A percentile compares a stretch with the other conserved stretches of the same genome.
Conservation (phyloP, 2,797 vertebrate species). For the Thaleichthys pacificus region DNA sequence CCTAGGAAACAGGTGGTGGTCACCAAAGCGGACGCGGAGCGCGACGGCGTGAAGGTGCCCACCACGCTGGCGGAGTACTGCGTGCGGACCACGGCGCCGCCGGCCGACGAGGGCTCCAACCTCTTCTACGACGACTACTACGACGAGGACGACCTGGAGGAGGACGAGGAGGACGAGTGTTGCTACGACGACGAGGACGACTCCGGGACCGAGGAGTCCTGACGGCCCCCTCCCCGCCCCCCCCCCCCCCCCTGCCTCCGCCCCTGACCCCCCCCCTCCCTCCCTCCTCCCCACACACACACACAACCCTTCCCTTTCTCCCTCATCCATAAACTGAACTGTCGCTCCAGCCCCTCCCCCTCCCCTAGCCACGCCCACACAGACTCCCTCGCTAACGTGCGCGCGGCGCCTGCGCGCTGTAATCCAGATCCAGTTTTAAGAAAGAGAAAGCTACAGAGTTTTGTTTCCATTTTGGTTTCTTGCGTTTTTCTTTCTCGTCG, state of each 20-base stretch:
- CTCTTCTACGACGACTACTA: conserved; percentile 95
- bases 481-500: background rate
- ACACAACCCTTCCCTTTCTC: background rate
- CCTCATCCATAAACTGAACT: conserved; percentile 24
- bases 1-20: conserved; percentile 92
- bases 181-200: conserved; percentile 90
- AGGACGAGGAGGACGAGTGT: conserved; percentile 80
- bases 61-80: conserved; percentile 94
- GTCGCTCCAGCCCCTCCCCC: background rate
- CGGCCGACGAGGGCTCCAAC: conserved; percentile 89
- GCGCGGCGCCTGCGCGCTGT: conserved; percentile 13
- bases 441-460: conserved; percentile 46
- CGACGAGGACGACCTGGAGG: conserved; percentile 88
- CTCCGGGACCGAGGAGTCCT: conserved; percentile 92
- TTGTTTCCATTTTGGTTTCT: conserved; percentile 21
- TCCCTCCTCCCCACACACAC: background rate
- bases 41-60: conserved; percentile 93
- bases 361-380: conserved; percentile 19
- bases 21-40: conserved; percentile 89
- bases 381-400: conserved; percentile 33
- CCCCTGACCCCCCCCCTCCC: background rate
- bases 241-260: conserved; percentile 21
- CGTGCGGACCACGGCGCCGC: conserved; percentile 87
- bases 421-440: conserved; percentile 29
- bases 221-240: conserved; percentile 58